Conservation (phyloP, 2,113 vertebrate genomes). For the Saimiri boliviensis region DNA sequence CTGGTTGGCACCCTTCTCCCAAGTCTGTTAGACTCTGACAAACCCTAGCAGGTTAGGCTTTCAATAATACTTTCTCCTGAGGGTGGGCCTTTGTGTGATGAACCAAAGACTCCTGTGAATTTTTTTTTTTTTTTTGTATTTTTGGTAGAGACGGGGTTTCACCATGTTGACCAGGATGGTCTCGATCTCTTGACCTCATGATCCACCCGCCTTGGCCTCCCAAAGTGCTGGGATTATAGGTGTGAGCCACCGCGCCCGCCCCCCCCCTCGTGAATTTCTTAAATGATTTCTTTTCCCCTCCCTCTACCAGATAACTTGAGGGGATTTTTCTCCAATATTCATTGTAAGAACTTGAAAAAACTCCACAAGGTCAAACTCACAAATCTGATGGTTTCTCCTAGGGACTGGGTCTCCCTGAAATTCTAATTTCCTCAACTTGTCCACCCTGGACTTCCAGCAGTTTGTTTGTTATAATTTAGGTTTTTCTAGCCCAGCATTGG, state of each 20-base stretch:
- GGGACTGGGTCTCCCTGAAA: not conserved
- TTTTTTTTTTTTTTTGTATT: no score
- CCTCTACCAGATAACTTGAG: not conserved
- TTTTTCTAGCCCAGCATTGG: not conserved
- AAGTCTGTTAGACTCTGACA: not conserved
- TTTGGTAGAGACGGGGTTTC: no score
- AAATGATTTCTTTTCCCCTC: not conserved
- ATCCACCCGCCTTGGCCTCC: no score
- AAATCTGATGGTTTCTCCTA: not conserved
- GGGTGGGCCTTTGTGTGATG: not conserved
- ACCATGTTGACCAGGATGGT: no score
- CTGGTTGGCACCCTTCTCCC: not conserved
- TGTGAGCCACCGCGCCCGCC: no score
- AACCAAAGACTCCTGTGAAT: not conserved
- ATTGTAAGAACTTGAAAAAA: not conserved
- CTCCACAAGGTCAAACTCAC: not conserved
- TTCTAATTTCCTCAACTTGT: not conserved
- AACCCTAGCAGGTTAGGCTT: fast-evolving
- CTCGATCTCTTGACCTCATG: no score
- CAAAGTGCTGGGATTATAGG: no score
- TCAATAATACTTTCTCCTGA: not conserved
- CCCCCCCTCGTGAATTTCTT: no score
- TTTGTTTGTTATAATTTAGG: no score
- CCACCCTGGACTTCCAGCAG: not conserved
- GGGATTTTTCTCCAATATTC: not conserved